Evolutionary conservation across 2,888 invertebrate genomes (phyloP).

Genomic region (Phorcus lineatus): DNA sequence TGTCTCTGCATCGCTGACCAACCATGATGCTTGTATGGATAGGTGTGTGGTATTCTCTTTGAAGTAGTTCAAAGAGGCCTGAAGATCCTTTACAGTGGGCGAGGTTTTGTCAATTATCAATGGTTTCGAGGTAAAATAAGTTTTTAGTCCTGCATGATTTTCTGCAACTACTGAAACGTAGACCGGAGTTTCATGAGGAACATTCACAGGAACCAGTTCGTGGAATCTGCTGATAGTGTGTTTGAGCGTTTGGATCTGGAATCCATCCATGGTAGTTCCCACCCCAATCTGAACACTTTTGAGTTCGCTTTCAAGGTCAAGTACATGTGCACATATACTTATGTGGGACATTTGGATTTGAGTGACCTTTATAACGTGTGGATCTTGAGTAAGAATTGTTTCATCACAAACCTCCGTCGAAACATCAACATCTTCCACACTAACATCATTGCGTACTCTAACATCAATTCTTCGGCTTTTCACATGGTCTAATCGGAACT

Average conservation of each 20-base stretch:
- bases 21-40: not conserved
- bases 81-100: not conserved
- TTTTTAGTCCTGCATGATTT: not conserved
- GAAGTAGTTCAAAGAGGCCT: not conserved
- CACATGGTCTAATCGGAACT: not conserved
- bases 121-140: not conserved
- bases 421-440: not conserved
- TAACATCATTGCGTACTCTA: not conserved
- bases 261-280: slow-evolving; percentile 6
- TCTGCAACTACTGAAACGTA: not conserved
- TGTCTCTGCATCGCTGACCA: not conserved
- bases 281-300: not conserved
- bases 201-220: not conserved
- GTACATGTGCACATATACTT: not conserved
- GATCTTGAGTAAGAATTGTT: not conserved
- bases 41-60: not conserved
- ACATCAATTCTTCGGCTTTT: not conserved
- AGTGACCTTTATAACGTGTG: not conserved
- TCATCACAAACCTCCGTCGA: not conserved
- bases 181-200: slow-evolving; percentile 12
- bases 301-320: not conserved
- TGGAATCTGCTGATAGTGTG: not conserved
- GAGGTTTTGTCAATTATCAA: not conserved
- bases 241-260: not conserved
- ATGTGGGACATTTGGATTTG: not conserved